These are phyloP conservation scores for Rhinopithecus roxellana DNA, from an alignment of 2,113 vertebrate genomes.

Conservation along the genomic window DNA sequence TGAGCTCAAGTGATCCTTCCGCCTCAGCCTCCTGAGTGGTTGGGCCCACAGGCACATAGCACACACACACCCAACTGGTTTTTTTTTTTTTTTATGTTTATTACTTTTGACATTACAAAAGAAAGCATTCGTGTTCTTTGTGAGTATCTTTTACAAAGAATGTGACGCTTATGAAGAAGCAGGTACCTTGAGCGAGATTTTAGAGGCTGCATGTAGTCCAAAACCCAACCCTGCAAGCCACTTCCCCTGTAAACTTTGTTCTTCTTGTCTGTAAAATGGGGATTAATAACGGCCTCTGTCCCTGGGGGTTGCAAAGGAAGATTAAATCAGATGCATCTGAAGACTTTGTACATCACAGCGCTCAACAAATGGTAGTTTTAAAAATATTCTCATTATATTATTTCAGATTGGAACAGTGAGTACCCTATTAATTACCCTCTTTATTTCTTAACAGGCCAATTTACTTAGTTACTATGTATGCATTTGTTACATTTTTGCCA, in stretches of 20 bases:
- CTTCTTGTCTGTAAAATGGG: neutral
- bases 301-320: neutral
- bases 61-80: too few species aligned
- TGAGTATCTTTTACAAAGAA: neutral
- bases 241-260: too few species aligned
- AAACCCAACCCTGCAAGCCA: rapidly evolving
- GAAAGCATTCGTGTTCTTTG: neutral
- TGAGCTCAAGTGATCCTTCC: too few species aligned
- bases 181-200: rapidly evolving
- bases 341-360: neutral
- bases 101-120: neutral
- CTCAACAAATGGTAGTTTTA: neutral
- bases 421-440: neutral
- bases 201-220: neutral
- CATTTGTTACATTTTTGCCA: neutral
- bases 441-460: neutral
- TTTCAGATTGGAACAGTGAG: neutral
- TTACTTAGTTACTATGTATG: neutral
- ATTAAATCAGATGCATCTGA: neutral
- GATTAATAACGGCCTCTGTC: neutral
- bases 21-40: too few species aligned
- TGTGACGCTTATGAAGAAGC: rapidly evolving
- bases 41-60: too few species aligned
- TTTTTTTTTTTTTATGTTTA: too few species aligned
- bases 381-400: neutral